Evolutionary conservation across 2,888 invertebrate species (phyloP).

Genomic region (Dicycla oo): DNA sequence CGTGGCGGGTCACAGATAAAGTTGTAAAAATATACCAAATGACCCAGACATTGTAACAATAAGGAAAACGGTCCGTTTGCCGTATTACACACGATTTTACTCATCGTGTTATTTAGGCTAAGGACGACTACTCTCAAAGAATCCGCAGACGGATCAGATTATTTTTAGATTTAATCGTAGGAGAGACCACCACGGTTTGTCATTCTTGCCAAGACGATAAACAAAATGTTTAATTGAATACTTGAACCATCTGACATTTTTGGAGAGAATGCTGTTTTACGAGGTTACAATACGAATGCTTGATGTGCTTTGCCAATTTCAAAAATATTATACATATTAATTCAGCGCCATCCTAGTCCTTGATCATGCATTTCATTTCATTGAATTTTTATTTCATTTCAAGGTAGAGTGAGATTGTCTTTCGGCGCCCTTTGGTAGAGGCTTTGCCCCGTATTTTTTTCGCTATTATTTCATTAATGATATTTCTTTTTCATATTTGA

Average conservation of each 20-base stretch:
- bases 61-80: slow-evolving; percentile 50
- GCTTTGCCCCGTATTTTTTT: too few relatives aligned
- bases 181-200: slow-evolving; percentile 1
- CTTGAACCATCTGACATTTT: not conserved
- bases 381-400: too few relatives aligned
- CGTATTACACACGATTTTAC: slow-evolving; percentile 13
- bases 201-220: slow-evolving; percentile 34
- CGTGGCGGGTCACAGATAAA: not conserved
- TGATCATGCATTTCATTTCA: too few relatives aligned
- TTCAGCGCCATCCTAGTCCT: too few relatives aligned
- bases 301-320: too few relatives aligned
- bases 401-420: too few relatives aligned
- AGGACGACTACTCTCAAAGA: slow-evolving; percentile 43
- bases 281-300: not conserved
- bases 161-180: slow-evolving; percentile 47
- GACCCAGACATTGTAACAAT: slow-evolving; percentile 32
- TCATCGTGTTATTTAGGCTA: slow-evolving; percentile 46
- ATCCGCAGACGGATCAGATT: slow-evolving; percentile 17
- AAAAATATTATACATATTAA: not conserved
- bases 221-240: slow-evolving; percentile 22
- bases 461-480: too few relatives aligned
- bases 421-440: too few relatives aligned
- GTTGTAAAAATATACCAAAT: slow-evolving; percentile 12
- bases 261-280: not conserved
- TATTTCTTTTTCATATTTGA: too few relatives aligned